These are phyloP conservation scores for Solenopsis invicta DNA, from an alignment of 1,140 invertebrate species.

Conservation along the genomic window DNA sequence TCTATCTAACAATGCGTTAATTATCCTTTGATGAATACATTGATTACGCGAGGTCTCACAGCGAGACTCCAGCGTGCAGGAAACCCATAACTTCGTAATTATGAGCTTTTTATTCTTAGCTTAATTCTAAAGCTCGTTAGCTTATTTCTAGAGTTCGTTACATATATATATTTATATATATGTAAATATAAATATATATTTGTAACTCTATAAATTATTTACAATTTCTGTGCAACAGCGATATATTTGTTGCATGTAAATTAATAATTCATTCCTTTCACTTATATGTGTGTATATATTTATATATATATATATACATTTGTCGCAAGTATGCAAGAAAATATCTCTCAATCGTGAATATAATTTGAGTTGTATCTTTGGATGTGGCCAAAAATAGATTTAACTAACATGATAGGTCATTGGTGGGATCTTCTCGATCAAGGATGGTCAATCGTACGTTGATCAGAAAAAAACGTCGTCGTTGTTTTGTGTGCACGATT, in stretches of 20 bases:
- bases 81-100: slow-evolving; percentile 45
- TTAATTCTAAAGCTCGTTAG: slow-evolving; percentile 64
- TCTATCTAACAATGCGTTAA: slow-evolving; percentile 77
- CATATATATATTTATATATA: neutral
- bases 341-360: slow-evolving; percentile 74
- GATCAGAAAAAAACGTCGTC: slow-evolving; percentile 26
- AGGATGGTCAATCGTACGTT: slow-evolving; percentile 73
- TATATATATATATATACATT: slow-evolving; percentile 75
- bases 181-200: neutral
- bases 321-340: slow-evolving; percentile 79
- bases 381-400: slow-evolving; percentile 79
- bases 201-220: slow-evolving; percentile 79
- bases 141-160: slow-evolving; percentile 64
- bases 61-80: slow-evolving; percentile 49
- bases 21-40: slow-evolving; percentile 71
- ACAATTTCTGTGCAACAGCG: slow-evolving; percentile 69
- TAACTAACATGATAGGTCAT: slow-evolving; percentile 71
- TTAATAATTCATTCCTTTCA: slow-evolving; percentile 63
- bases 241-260: slow-evolving; percentile 55
- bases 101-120: slow-evolving; percentile 32
- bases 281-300: slow-evolving; percentile 51
- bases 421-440: slow-evolving; percentile 70
- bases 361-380: slow-evolving; percentile 76
- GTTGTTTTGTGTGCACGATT: slow-evolving; percentile 20
- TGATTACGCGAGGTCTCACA: slow-evolving; percentile 47